A percentile compares a stretch with the other conserved stretches of the same genome.
phyloP scores from a whole-genome alignment of 2,888 invertebrate genomes.

The Scaptodrosophila latifasciaeformis region DNA sequence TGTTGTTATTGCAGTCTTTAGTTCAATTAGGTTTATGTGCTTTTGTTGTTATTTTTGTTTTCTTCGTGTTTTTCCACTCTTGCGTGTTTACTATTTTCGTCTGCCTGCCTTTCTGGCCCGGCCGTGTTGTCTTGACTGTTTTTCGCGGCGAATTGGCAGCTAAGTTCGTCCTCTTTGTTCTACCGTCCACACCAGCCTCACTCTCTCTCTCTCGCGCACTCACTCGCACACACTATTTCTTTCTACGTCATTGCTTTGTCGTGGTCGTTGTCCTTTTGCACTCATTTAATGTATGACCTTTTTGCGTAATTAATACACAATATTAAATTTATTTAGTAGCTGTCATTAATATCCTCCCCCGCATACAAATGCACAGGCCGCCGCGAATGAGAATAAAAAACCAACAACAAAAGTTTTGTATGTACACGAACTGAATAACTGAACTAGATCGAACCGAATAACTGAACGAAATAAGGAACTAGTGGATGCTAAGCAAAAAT shows the following conservation, averaged over 20 bases:
- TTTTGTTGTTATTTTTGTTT: constrained; percentile 32
- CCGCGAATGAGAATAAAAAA: neutral
- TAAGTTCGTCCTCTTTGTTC: constrained; percentile 39
- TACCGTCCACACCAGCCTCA: constrained; percentile 17
- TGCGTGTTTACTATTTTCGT: neutral
- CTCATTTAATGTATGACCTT: constrained; percentile 57
- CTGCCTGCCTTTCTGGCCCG: neutral
- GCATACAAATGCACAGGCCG: too few relatives aligned
- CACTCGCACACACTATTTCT: constrained; percentile 1
- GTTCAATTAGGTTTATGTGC: constrained; percentile 27
- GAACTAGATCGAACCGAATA: too few relatives aligned
- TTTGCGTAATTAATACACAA: constrained; percentile 48
- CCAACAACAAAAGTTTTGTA: constrained; percentile 20
- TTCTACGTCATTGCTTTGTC: constrained; percentile 11
- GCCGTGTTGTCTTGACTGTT: neutral
- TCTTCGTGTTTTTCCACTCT: constrained; percentile 13
- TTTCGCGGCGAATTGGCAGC: constrained; percentile 10
- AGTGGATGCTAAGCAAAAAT: too few relatives aligned
- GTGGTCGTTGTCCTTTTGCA: constrained; percentile 29
- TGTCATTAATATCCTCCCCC: constrained; percentile 11
- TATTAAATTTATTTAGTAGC: constrained; percentile 16
- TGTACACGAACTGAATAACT: neutral
- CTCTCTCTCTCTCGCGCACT: constrained; percentile 7
- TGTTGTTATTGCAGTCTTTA: constrained; percentile 15
- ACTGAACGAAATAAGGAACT: too few relatives aligned